phyloP scores from a whole-genome alignment of 2,888 invertebrate species.

The Aproaerema taeniolella region DNA sequence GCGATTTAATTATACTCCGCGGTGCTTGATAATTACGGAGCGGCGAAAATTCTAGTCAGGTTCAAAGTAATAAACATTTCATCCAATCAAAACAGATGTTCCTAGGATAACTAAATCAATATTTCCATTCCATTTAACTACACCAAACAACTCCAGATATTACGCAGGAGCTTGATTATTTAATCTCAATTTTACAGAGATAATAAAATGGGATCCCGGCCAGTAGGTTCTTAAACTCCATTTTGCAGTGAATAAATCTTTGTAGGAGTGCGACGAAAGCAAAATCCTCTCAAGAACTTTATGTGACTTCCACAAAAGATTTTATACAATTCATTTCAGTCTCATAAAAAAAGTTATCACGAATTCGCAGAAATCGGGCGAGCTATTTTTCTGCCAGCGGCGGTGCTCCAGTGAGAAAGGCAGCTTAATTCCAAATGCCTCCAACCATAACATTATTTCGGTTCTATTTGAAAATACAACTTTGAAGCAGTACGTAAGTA shows the following conservation, averaged over 20 bases:
- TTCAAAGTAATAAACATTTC: too few species aligned
- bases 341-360: conserved; percentile 71
- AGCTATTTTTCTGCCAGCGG: conserved; percentile 63
- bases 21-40: too few species aligned
- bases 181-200: conserved; percentile 16
- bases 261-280: conserved; percentile 52
- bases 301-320: conserved; percentile 65
- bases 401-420: conserved; percentile 54
- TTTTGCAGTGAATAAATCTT: conserved; percentile 57
- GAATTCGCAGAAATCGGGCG: conserved; percentile 63
- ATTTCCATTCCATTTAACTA: too few species aligned
- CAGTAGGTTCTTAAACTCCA: conserved; percentile 38
- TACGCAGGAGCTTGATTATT: conserved; percentile 5
- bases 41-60: too few species aligned
- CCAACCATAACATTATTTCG: conserved; percentile 36
- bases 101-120: too few species aligned
- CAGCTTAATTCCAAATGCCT: conserved; percentile 43
- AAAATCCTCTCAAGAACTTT: conserved; percentile 58
- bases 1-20: too few species aligned
- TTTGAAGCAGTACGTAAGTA: neutral
- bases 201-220: conserved; percentile 30
- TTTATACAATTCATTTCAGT: conserved; percentile 70
- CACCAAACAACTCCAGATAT: too few species aligned
- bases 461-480: conserved; percentile 15
- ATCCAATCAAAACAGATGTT: too few species aligned